Evolutionary conservation across 53 echinoderm and acorn worm species (phyloP).

Genomic region (Stichopus horrens): DNA sequence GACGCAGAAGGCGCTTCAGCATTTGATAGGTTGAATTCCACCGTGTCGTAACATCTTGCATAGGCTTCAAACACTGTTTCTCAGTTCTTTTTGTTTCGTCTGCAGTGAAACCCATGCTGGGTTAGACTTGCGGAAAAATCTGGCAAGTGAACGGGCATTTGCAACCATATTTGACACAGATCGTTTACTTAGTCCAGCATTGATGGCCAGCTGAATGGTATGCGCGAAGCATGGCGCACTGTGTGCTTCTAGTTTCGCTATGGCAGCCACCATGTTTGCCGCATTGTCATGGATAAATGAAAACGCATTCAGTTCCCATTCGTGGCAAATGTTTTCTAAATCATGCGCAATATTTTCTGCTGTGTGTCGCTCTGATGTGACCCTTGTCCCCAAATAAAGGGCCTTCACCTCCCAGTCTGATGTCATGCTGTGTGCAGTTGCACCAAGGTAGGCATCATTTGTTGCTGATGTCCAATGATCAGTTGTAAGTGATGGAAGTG

Average conservation of each 20-base stretch:
- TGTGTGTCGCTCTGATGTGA: too few species aligned
- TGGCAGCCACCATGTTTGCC: conserved; percentile 27
- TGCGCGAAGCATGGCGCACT: not conserved
- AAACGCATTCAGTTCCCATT: conserved; percentile 40
- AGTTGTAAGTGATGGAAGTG: too few species aligned
- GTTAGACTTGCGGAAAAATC: conserved; percentile 1
- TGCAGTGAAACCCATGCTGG: too few species aligned
- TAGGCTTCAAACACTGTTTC: not conserved
- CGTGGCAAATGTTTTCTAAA: conserved; percentile 27
- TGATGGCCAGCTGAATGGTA: conserved; percentile 31
- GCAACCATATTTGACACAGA: conserved; percentile 14
- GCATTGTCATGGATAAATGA: conserved; percentile 40
- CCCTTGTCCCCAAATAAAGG: too few species aligned
- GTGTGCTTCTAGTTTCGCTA: not conserved
- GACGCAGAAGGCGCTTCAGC: not conserved
- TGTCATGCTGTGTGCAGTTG: too few species aligned
- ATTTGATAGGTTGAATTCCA: conserved; percentile 20
- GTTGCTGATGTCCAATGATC: too few species aligned
- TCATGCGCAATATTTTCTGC: conserved; percentile 42
- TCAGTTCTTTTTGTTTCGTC: not conserved
- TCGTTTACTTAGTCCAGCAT: conserved; percentile 2
- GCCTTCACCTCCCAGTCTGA: too few species aligned
- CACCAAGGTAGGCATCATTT: too few species aligned
- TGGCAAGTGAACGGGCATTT: not conserved
- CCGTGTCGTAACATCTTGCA: not conserved